phyloP scores from a whole-genome alignment of 2,888 invertebrate species.

The Cheilosia impressa region DNA sequence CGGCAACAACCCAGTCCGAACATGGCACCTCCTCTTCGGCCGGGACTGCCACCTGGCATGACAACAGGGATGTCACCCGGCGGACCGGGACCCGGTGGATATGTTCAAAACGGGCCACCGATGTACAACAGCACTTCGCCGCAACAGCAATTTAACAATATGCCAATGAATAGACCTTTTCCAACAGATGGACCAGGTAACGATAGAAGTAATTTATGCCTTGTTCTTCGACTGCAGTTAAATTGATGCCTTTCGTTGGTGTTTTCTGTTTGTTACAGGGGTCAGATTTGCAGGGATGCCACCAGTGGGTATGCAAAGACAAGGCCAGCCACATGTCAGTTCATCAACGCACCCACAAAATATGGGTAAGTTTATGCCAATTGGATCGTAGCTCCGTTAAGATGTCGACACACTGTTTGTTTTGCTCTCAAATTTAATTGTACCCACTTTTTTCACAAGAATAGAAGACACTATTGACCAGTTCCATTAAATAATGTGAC shows the following conservation, averaged over 20 bases:
- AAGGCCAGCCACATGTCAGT: conserved; percentile 86
- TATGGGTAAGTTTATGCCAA: conserved; percentile 82
- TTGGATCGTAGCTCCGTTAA: conserved; percentile 32
- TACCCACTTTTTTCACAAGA: conserved; percentile 9
- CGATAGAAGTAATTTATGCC: conserved; percentile 70
- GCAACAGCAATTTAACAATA: conserved; percentile 82
- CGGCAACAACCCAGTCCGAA: conserved; percentile 83
- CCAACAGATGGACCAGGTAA: conserved; percentile 82
- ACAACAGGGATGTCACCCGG: conserved; percentile 81
- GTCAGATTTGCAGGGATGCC: conserved; percentile 83
- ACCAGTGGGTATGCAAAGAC: conserved; percentile 82
- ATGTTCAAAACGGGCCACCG: conserved; percentile 81
- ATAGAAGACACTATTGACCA: conserved; percentile 18
- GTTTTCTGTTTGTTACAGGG: conserved; percentile 71
- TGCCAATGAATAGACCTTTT: conserved; percentile 82
- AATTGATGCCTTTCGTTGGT: conserved; percentile 55
- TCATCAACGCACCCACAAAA: conserved; percentile 88
- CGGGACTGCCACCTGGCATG: conserved; percentile 82
- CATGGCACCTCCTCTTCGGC: conserved; percentile 82
- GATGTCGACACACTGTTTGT: conserved; percentile 20
- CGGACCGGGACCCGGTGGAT: conserved; percentile 78
- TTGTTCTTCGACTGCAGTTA: conserved; percentile 31
- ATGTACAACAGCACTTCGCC: conserved; percentile 81
- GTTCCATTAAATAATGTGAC: conserved; percentile 40
- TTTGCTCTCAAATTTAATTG: conserved; percentile 33